These are phyloP conservation scores for Orius insidiosus DNA, from an alignment of 1,140 invertebrate species.

Conservation along the genomic window DNA sequence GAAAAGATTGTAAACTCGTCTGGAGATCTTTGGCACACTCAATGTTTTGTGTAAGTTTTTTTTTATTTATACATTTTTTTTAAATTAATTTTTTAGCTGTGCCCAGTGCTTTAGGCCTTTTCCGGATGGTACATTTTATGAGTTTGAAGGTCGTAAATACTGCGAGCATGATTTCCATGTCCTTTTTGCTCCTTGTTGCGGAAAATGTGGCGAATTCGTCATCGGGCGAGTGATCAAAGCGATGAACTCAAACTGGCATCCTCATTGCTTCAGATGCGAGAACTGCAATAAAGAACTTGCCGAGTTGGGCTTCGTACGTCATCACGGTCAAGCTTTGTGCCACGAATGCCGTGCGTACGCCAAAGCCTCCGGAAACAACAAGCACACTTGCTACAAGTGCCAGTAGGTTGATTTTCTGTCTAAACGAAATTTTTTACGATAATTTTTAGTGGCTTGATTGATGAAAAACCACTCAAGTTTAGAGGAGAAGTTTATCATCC, in stretches of 20 bases:
- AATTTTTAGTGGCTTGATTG: conserved; percentile 74
- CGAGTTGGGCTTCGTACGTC: conserved; percentile 93
- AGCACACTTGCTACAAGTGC: conserved; percentile 98
- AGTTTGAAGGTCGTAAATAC: conserved; percentile 98
- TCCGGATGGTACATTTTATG: conserved; percentile 94
- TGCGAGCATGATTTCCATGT: conserved; percentile 99
- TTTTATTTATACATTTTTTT: no score
- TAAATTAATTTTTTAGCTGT: conserved; percentile 77
- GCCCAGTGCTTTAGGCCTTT: conserved; percentile 97
- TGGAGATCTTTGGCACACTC: conserved; percentile 96
- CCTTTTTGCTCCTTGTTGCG: conserved; percentile 94
- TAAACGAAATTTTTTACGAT: no score
- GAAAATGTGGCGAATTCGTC: conserved; percentile 91
- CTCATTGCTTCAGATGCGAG: conserved; percentile 91
- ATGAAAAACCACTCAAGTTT: conserved; percentile 90
- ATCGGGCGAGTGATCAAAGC: conserved; percentile 98
- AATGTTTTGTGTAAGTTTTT: conserved; percentile 94
- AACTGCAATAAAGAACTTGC: conserved; percentile 80
- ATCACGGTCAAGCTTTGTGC: conserved; percentile 82
- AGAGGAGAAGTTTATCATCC: conserved; percentile 96
- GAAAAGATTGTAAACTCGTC: conserved; percentile 99
- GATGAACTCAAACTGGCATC: conserved; percentile 98
- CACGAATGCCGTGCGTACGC: conserved; percentile 92
- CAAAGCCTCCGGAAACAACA: conserved; percentile 85
- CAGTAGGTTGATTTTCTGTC: conserved; percentile 63